phyloP scores from a whole-genome alignment of 2,888 invertebrate genomes.

The Heliconius aoede region DNA sequence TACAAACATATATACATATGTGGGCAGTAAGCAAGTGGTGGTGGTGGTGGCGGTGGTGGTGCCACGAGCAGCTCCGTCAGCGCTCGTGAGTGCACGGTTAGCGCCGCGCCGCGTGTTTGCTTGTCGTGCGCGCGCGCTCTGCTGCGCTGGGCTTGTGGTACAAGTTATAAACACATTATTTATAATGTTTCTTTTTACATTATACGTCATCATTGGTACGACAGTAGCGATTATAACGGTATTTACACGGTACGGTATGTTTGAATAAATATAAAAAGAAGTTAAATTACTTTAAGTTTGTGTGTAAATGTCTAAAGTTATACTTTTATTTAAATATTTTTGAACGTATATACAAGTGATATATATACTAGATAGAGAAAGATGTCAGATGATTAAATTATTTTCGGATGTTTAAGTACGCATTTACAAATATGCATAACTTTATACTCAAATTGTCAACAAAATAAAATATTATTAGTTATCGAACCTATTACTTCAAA shows the following conservation, averaged over 20 bases:
- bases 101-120: constrained; percentile 55
- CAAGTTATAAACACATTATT: constrained; percentile 15
- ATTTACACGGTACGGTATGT: too few species aligned
- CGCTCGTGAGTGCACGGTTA: constrained; percentile 61
- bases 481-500: not conserved
- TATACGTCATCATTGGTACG: not conserved
- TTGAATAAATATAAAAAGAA: too few species aligned
- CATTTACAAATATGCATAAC: too few species aligned
- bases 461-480: not conserved
- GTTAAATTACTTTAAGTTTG: too few species aligned
- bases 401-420: too few species aligned
- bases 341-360: too few species aligned
- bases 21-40: not conserved
- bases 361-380: too few species aligned
- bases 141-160: constrained; percentile 35
- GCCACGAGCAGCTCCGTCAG: constrained; percentile 47
- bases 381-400: too few species aligned
- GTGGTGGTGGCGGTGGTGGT: constrained; percentile 29
- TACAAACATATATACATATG: not conserved
- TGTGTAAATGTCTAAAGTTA: too few species aligned
- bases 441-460: too few species aligned
- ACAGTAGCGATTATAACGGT: too few species aligned
- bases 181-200: not conserved
- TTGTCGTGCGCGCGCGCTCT: constrained; percentile 52
- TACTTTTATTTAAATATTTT: too few species aligned